Evolutionary conservation across 2,888 invertebrate genomes (phyloP).

Genomic region (Tortrix viridana): DNA sequence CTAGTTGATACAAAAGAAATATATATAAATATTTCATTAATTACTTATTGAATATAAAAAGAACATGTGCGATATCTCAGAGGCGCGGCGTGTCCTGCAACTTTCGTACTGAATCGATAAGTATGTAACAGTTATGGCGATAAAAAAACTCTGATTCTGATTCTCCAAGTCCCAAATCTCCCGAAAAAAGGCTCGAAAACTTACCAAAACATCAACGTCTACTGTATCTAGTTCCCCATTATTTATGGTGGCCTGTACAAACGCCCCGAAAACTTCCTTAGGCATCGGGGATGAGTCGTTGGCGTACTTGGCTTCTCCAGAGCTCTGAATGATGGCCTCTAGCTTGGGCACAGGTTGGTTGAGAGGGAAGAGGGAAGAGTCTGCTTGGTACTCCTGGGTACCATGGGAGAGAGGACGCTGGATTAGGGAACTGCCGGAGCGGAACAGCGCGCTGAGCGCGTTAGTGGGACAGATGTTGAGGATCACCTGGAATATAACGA

Average conservation of each 20-base stretch:
- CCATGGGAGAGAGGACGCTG: constrained; percentile 86
- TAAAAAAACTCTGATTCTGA: no score
- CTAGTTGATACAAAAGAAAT: no score
- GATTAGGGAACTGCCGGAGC: constrained; percentile 80
- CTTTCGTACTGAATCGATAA: no score
- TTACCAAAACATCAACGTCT: constrained; percentile 86
- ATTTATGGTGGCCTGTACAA: constrained; percentile 85
- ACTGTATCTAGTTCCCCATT: constrained; percentile 84
- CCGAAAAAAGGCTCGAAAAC: no score
- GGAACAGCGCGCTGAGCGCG: constrained; percentile 61
- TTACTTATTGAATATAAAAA: no score
- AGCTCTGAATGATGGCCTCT: constrained; percentile 83
- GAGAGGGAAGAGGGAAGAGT: constrained; percentile 86
- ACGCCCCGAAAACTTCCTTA: constrained; percentile 88
- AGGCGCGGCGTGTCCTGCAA: no score
- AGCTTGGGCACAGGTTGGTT: constrained; percentile 88
- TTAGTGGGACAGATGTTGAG: constrained; percentile 78
- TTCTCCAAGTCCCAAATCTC: no score
- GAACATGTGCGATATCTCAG: no score
- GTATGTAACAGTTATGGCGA: no score
- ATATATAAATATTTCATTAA: no score
- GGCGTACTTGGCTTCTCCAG: constrained; percentile 88
- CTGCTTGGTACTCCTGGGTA: constrained; percentile 84
- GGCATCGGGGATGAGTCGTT: constrained; percentile 85
- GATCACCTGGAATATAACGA: constrained; percentile 74